A percentile compares a stretch with the other conserved stretches of the same genome.
Conservation (phyloP, 2,113 vertebrate species). For the Ancistrus triradiatus region DNA sequence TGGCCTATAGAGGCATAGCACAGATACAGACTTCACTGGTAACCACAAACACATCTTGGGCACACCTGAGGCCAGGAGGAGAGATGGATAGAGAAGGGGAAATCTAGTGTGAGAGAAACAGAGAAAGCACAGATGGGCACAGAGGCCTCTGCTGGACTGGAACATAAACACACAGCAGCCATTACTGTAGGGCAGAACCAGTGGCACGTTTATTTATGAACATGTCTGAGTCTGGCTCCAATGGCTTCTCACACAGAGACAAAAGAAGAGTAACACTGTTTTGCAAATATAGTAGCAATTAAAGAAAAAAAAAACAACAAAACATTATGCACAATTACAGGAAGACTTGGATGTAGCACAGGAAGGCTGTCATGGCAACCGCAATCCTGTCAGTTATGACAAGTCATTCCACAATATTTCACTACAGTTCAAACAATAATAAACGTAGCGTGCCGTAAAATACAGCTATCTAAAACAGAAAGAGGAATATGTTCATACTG, state of each 20-base stretch:
- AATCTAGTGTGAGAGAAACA: slow-evolving; percentile 29
- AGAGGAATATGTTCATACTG: no score
- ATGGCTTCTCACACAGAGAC: slow-evolving; percentile 39
- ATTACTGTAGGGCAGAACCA: slow-evolving; percentile 43
- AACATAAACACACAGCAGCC: slow-evolving; percentile 66
- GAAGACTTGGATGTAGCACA: no score
- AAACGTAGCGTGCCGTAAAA: no score
- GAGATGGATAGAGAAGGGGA: slow-evolving; percentile 9
- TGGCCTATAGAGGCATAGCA: slow-evolving; percentile 10
- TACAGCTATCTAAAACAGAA: no score
- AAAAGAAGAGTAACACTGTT: background rate
- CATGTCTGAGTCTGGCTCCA: slow-evolving; percentile 66
- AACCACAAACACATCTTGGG: slow-evolving; percentile 59
- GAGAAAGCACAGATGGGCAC: slow-evolving; percentile 53
- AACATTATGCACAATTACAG: no score
- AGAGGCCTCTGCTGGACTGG: slow-evolving; percentile 31
- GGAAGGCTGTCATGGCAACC: no score
- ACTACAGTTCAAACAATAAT: no score
- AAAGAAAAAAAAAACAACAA: no score
- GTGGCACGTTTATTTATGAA: slow-evolving; percentile 71
- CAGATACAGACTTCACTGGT: background rate
- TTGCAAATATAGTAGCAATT: no score
- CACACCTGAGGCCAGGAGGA: slow-evolving; percentile 58
- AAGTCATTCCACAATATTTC: no score
- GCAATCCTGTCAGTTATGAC: no score